These are phyloP conservation scores for Pseudomyrmex sp. DNA, from an alignment of 1,140 invertebrate species.

Conservation along the genomic window DNA sequence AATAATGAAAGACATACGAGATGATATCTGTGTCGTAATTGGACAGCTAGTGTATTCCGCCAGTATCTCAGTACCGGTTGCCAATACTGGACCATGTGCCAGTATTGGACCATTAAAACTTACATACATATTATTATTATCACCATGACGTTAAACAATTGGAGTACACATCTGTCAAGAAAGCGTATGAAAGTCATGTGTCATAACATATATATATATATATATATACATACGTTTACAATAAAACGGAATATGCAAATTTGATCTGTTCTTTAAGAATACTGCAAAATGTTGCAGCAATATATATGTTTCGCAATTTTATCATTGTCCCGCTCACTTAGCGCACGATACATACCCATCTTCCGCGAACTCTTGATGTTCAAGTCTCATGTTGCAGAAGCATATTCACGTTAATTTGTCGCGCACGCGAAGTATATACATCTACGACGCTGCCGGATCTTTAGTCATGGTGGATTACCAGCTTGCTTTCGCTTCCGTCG, in stretches of 20 bases:
- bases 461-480: constrained; percentile 32
- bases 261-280: background rate
- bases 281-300: too few species aligned
- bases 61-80: too few species aligned
- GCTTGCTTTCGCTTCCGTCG: background rate
- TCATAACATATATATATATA: too few species aligned
- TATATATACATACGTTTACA: background rate
- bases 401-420: constrained; percentile 18
- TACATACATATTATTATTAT: too few species aligned
- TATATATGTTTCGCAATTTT: constrained; percentile 30
- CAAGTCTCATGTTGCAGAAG: background rate
- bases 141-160: too few species aligned
- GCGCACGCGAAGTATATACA: constrained; percentile 6
- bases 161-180: too few species aligned
- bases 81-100: too few species aligned
- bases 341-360: background rate
- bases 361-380: background rate
- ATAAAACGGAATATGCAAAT: constrained; percentile 5
- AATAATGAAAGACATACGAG: too few species aligned
- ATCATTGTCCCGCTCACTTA: background rate
- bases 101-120: too few species aligned
- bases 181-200: too few species aligned
- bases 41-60: too few species aligned
- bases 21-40: too few species aligned
- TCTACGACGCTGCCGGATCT: background rate